Evolutionary conservation across 2,888 invertebrate genomes (phyloP).

Genomic region (Xestia c-nigrum): DNA sequence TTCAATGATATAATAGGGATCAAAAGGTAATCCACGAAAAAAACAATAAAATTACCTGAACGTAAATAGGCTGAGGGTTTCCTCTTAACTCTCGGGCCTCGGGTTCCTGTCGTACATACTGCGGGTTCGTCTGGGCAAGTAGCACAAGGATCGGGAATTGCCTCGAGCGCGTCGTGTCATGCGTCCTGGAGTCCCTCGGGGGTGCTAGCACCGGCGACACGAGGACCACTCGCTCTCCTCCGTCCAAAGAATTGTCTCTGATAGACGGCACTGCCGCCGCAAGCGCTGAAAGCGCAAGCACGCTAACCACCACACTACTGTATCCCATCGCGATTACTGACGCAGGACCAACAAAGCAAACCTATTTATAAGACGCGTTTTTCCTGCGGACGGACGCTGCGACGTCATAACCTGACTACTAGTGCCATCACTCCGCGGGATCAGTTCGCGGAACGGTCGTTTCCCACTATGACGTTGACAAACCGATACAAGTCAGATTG

Average conservation of each 20-base stretch:
- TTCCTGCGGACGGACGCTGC: constrained; percentile 77
- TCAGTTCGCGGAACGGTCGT: constrained; percentile 72
- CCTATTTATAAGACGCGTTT: constrained; percentile 86
- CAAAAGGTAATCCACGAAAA: neutral
- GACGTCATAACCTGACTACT: constrained; percentile 77
- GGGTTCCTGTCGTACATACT: constrained; percentile 72
- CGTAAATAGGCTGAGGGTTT: constrained; percentile 82
- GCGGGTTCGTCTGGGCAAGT: constrained; percentile 76
- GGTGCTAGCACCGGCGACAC: constrained; percentile 87
- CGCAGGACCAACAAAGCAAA: constrained; percentile 81
- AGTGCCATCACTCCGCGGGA: constrained; percentile 69
- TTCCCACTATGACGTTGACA: constrained; percentile 80
- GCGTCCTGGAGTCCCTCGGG: constrained; percentile 81
- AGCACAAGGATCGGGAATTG: constrained; percentile 87
- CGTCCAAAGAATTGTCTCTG: constrained; percentile 81
- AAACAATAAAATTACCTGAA: constrained; percentile 77
- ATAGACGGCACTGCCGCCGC: constrained; percentile 78
- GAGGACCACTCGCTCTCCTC: constrained; percentile 80
- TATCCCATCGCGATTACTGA: constrained; percentile 87
- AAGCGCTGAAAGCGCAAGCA: constrained; percentile 77
- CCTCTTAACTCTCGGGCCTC: constrained; percentile 81
- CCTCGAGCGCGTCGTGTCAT: constrained; percentile 80
- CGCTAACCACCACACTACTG: constrained; percentile 78
- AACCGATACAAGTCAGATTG: constrained; percentile 45
- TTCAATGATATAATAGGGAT: neutral